These are phyloP conservation scores for human DNA, from an alignment of 2,113 vertebrate genomes.

Conservation along the genomic window GRCh38 chrX:95693001-95693500, in stretches of 20 bases:
- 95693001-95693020: neutral
- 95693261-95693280: constrained; percentile 70
- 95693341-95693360: constrained; percentile 59
- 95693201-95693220: constrained; percentile 47
- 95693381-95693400: constrained; percentile 43
- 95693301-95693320: constrained; percentile 60
- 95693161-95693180: constrained; percentile 21
- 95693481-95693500: constrained; percentile 12
- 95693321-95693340: constrained; percentile 44
- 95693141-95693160: constrained; percentile 49
- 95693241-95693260: constrained; percentile 58
- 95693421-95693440: constrained; percentile 36
- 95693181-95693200: constrained; percentile 47
- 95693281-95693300: constrained; percentile 62
- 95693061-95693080: neutral
- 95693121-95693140: constrained; percentile 31
- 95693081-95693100: neutral
- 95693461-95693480: constrained; percentile 53
- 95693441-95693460: constrained; percentile 51
- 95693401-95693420: constrained; percentile 18
- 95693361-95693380: constrained; percentile 56
- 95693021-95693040: neutral
- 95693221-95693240: constrained; percentile 44
- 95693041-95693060: constrained; percentile 13
- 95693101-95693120: constrained; percentile 2